Evolutionary conservation across 1,140 invertebrate genomes (phyloP).

Genomic region (Drosophila bipectinata): DNA sequence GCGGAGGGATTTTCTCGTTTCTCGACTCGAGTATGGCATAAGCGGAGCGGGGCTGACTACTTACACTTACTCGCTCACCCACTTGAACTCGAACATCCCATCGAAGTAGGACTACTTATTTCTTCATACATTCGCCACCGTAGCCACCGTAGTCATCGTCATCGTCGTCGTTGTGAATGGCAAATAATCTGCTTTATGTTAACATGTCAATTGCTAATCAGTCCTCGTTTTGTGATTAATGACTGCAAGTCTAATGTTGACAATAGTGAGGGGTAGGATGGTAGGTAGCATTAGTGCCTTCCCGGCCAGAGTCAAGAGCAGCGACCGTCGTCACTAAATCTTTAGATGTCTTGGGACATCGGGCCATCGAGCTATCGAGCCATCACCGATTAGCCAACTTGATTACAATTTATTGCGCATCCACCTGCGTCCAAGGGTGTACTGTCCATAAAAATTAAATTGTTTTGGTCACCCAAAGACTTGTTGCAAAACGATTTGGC

Average conservation of each 20-base stretch:
- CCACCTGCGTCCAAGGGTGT: neutral
- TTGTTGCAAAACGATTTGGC: neutral
- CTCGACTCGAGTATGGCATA: conserved; percentile 32
- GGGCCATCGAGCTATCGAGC: too few species aligned
- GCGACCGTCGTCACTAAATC: neutral
- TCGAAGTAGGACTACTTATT: conserved; percentile 8
- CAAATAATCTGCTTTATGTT: conserved; percentile 35
- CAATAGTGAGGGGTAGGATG: conserved; percentile 3
- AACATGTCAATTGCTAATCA: conserved; percentile 46
- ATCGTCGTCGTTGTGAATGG: neutral
- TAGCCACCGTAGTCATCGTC: too few species aligned
- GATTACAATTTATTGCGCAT: conserved; percentile 2
- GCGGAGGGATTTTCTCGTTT: conserved; percentile 25
- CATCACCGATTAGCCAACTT: neutral
- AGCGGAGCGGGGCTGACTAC: neutral
- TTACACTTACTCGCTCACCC: conserved; percentile 13
- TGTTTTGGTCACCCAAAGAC: neutral
- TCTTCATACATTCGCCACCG: neutral
- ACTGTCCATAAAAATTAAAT: neutral
- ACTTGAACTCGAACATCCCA: conserved; percentile 26
- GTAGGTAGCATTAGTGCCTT: conserved; percentile 14
- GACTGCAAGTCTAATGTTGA: conserved; percentile 29
- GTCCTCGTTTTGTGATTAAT: conserved; percentile 6
- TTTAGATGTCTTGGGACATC: neutral
- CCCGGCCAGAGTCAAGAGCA: too few species aligned